Evolutionary conservation across 1,140 invertebrate genomes (phyloP).

Genomic region (Bacillus rossius): DNA sequence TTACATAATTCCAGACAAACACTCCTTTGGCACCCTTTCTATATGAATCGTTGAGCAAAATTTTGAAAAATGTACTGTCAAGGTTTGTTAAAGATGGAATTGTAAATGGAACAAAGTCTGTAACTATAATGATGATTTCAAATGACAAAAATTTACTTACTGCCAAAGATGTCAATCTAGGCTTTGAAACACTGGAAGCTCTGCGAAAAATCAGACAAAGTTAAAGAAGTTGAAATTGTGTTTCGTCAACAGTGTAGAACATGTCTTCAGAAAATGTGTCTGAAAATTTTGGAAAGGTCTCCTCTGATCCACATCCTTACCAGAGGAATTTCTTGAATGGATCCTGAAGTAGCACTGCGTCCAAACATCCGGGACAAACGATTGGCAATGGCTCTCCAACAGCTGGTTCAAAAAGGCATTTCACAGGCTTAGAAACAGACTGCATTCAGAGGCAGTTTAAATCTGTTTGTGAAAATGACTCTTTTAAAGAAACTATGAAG

Average conservation of each 20-base stretch:
- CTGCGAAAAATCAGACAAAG: too few relatives aligned
- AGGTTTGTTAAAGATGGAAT: background rate
- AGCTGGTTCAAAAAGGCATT: slow-evolving; percentile 4
- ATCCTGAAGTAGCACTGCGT: background rate
- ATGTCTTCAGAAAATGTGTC: background rate
- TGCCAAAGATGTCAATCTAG: too few relatives aligned
- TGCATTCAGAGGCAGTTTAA: slow-evolving; percentile 8
- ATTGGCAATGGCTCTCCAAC: background rate
- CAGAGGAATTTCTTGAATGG: background rate
- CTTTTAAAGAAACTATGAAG: background rate
- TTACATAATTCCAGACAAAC: background rate
- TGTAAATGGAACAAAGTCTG: background rate
- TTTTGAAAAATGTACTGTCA: too few relatives aligned
- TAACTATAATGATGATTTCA: too few relatives aligned
- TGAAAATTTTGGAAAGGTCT: background rate
- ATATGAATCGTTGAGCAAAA: background rate
- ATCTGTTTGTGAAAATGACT: background rate
- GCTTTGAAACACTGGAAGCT: too few relatives aligned
- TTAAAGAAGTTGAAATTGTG: background rate
- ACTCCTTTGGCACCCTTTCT: slow-evolving; percentile 3
- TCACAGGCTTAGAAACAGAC: slow-evolving; percentile 3
- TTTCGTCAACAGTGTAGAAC: background rate
- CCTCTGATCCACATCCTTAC: background rate
- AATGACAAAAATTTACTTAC: too few relatives aligned
- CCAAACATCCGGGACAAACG: background rate